Conservation (phyloP, 2,113 vertebrate species). For the Thomomys bottae region DNA sequence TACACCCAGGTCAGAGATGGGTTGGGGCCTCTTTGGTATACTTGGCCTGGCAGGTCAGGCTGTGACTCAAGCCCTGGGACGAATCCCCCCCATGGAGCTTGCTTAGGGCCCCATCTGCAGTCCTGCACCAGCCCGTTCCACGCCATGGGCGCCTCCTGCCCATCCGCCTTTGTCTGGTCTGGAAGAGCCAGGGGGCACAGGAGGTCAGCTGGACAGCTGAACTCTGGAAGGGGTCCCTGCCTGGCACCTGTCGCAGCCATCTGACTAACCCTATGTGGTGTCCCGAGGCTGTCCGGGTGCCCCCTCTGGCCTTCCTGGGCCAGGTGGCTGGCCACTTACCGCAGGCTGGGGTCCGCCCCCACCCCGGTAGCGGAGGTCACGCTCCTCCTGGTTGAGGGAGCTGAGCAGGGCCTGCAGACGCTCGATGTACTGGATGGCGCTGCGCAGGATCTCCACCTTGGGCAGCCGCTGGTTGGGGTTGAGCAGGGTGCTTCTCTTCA, state of each 20-base stretch:
- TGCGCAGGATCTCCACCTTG: conserved; percentile 98
- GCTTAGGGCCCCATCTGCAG: not conserved
- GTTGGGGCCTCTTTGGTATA: not conserved
- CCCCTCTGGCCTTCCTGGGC: not conserved
- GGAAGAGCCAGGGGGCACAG: not conserved
- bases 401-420: conserved; percentile 96
- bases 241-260: not conserved
- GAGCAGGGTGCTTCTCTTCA: conserved; percentile 97
- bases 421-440: conserved; percentile 99
- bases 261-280: no score
- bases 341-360: conserved; percentile 81
- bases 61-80: not conserved
- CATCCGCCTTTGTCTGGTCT: not conserved
- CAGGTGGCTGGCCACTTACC: conserved; percentile 86
- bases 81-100: not conserved
- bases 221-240: not conserved
- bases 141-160: not conserved
- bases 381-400: conserved; percentile 97
- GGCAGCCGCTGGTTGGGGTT: conserved; percentile 99
- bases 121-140: no score
- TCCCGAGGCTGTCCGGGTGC: not conserved
- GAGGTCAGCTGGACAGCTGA: not conserved
- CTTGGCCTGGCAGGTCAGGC: not conserved
- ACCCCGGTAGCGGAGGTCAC: conserved; percentile 90
- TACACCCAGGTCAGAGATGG: not conserved